These are phyloP conservation scores for Protodeltote pygarga DNA, from an alignment of 2,888 invertebrate species.

Conservation along the genomic window DNA sequence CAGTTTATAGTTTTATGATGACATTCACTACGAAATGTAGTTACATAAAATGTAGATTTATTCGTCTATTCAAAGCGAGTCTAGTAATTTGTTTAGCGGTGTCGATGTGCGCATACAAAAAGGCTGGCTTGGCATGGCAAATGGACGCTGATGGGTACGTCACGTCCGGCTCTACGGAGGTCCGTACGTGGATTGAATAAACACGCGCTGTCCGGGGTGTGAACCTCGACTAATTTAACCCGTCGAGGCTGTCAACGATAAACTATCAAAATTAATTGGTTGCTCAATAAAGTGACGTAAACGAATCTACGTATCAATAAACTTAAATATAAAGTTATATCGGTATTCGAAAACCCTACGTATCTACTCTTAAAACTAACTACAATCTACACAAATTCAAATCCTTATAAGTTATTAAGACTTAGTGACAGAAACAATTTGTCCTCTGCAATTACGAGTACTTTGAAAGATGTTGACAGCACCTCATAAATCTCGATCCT, in stretches of 20 bases:
- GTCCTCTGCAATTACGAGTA: neutral
- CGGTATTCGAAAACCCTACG: neutral
- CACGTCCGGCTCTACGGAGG: constrained; percentile 77
- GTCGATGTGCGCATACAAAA: constrained; percentile 44
- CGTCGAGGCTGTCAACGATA: constrained; percentile 29
- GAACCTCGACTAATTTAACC: constrained; percentile 60
- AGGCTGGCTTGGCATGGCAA: constrained; percentile 52
- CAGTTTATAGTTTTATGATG: constrained; percentile 26
- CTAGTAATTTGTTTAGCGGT: constrained; percentile 45
- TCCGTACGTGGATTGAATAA: constrained; percentile 75
- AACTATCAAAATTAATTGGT: constrained; percentile 43
- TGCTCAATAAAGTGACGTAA: constrained; percentile 23
- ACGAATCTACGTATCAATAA: constrained; percentile 11
- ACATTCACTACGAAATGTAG: constrained; percentile 18
- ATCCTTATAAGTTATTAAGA: neutral
- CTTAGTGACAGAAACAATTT: neutral
- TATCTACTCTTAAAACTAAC: neutral
- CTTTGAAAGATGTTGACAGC: constrained; percentile 2
- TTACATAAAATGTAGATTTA: constrained; percentile 33
- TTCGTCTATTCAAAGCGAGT: constrained; percentile 32
- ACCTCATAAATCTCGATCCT: constrained; percentile 31
- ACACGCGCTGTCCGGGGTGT: constrained; percentile 53
- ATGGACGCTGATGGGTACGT: constrained; percentile 60
- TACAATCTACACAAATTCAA: neutral
- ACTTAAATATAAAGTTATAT: constrained; percentile 1